Base-by-base conservation (phyloP, 1,140 invertebrate species). In the Pachyrhynchus sulphureomaculatus region DNA sequence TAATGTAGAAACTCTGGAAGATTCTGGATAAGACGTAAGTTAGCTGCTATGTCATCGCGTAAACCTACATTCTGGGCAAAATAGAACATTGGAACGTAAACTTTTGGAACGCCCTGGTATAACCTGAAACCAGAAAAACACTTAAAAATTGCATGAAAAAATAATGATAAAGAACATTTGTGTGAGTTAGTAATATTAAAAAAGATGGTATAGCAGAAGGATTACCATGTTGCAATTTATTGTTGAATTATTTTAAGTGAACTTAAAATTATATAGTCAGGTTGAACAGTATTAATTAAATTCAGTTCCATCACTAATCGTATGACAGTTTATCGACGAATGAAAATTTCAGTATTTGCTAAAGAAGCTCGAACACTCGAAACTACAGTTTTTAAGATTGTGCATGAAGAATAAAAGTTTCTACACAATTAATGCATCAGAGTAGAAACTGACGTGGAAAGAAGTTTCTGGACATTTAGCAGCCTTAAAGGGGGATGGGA, bases 81-180 rank as follows among this genome's bases (percentile, higher is more conserved):
- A 47, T 70, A 75, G 57, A 75, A 75, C 20, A 75, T 44, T 4
- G 73, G 73, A 4, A 73, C 37, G 21, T 64, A 69, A 2, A 72
- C 54, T 61, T 72, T 74, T 2, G 68, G 69, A 8, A 75, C 71
- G 10, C 69, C 65, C 39, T 56, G 24, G 39, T 70, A 74, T 42
- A 72, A 62, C 5, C 72, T 74, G 53, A 15, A 68, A n/a, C n/a
- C n/a, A 67, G 56, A 29, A 52, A 54, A 34, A 26, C 6, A 9
- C 9, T 9, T 21, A 42, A 42, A 39, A n/a, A 5, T 13, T 39
- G 4, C 4, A 8, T 13, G 5, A 4, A 39, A 5, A 39, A 8
- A 39, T 17, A 39, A 39, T 13, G 36, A 5, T 4, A 4, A n/a
- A 13, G 4, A 13, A 39, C 13, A 4, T n/a, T 39, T 4, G 5